Conservation (phyloP, 2,113 vertebrate species). For the Brachypteracias leptosomus region DNA sequence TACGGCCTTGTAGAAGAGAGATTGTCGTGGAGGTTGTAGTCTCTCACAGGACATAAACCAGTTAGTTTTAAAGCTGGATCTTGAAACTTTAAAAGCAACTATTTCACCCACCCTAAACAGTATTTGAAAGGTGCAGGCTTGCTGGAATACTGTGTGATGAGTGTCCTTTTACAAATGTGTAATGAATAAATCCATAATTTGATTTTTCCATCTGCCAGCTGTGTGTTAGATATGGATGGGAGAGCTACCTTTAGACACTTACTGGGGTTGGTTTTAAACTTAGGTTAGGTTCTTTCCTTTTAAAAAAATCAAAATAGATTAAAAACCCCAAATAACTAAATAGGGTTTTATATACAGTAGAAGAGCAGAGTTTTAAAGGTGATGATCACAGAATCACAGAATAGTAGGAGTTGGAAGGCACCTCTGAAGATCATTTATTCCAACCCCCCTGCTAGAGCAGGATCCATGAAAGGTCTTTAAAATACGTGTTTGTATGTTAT, state of each 20-base stretch:
- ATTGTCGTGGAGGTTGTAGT: neutral
- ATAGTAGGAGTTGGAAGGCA: too few species aligned
- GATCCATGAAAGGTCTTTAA: neutral
- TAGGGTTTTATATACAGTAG: neutral
- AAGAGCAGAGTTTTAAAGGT: neutral
- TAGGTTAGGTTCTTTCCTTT: neutral
- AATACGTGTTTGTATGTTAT: neutral
- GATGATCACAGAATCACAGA: neutral
- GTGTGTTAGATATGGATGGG: neutral
- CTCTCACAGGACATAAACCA: neutral
- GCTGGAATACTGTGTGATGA: neutral
- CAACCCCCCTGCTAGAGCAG: too few species aligned
- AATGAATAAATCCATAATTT: constrained; percentile 4
- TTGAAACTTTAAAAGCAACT: neutral
- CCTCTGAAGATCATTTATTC: too few species aligned
- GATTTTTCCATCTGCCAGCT: neutral
- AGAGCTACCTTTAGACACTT: neutral
- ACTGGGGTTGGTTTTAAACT: neutral
- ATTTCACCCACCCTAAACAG: neutral
- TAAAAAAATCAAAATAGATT: neutral
- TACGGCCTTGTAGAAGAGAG: neutral
- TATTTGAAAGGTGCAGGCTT: neutral
- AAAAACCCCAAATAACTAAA: neutral
- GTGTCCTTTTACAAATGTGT: neutral
- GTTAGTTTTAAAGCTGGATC: neutral